Percentiles rank a stretch among this genome's conserved stretches.
These are phyloP conservation scores for Armadillidium nasatum DNA, from an alignment of 1,140 invertebrate genomes.

Conservation along the genomic window DNA sequence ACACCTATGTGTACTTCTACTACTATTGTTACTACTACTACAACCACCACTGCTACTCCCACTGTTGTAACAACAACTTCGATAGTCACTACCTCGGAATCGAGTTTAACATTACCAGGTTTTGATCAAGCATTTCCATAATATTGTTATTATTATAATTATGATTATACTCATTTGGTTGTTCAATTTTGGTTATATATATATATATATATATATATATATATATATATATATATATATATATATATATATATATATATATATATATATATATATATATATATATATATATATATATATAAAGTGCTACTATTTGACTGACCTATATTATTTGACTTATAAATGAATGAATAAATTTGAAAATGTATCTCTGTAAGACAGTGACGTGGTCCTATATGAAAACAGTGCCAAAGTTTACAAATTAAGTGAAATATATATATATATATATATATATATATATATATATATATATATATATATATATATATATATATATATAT, in stretches of 20 bases:
- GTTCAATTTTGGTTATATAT: not conserved
- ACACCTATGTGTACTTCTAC: not conserved
- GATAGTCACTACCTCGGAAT: slow-evolving; percentile 22
- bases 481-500: slow-evolving; percentile 27
- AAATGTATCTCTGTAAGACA: not conserved
- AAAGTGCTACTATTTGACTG: not conserved
- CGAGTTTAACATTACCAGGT: slow-evolving; percentile 35
- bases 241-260: not conserved
- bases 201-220: not conserved
- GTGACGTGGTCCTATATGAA: not conserved
- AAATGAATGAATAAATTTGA: not conserved
- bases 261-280: not conserved
- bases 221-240: not conserved
- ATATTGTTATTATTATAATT: not conserved
- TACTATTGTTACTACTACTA: slow-evolving; percentile 23
- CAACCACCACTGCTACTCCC: slow-evolving; percentile 5
- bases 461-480: slow-evolving; percentile 21
- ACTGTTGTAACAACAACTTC: slow-evolving; percentile 25
- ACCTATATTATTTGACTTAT: not conserved
- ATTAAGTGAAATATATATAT: not conserved
- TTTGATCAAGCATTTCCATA: slow-evolving; percentile 44
- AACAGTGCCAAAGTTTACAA: not conserved
- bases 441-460: slow-evolving; percentile 15
- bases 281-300: not conserved
- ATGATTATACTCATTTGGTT: not conserved